Evolutionary conservation across 2,797 vertebrate genomes (phyloP), one percentile per base, ranked within the genome.

Genomic region (Macropodus opercularis): DNA sequence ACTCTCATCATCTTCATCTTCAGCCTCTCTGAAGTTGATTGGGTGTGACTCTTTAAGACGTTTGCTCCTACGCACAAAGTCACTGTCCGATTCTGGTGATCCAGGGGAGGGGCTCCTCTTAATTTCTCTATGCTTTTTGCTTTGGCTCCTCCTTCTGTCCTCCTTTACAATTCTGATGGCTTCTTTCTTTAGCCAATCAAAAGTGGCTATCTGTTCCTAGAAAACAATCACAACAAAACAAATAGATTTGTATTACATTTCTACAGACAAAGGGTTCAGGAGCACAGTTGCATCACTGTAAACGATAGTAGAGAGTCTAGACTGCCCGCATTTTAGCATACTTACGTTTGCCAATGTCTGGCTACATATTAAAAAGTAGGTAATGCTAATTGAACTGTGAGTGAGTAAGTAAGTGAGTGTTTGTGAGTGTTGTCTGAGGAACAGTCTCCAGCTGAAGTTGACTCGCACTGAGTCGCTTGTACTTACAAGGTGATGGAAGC

Each of bases 111-210:
- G 48, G 71, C 85, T 85, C 68, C 87, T 84, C 66, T 85, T 87
- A 11, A n/a, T 21, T 13, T 54, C 74, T n/a, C 40, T 21, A 8
- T 49, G 50, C 18, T 38, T 46, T 41, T 46, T 75, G 1, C 23
- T 11, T 8, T 51, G 67, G 21, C n/a, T 46, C 38, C 48, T 65
- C 31, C 41, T 72, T 22, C 38, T 46, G 49, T 80, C 58, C 60
- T 86, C 72, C 42, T 88, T 84, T 5, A 84, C 87, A 3, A 93
- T 84, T 61, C 79, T 81, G 13, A 91, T 80, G 0, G 89, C 87
- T 54, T 93, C 90, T 6, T 86, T 77, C 77, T 89, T 92, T 43
- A 94, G 72, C 84, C 89, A 88, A 15, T 84, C 80, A 19, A 92
- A 87, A 3, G 91, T 89, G 27, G 75, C 81, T 2, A 42, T 67